Conservation (phyloP, 2,888 invertebrate genomes). For the Crepidodera aurea region DNA sequence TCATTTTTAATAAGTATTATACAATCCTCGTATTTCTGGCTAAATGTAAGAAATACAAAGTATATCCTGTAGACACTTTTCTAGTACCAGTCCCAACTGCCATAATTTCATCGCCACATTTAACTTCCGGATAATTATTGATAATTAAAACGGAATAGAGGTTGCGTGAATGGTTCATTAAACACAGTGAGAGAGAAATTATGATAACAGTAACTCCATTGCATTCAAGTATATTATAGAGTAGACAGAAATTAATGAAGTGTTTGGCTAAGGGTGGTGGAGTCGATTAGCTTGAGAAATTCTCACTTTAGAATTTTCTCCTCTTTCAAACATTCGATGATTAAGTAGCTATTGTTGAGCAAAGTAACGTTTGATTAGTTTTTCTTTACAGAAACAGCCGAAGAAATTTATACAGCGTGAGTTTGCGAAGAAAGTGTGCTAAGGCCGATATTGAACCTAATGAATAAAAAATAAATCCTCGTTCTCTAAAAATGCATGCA, state of each 20-base stretch:
- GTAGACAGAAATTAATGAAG: slow-evolving; percentile 26
- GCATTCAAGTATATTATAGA: slow-evolving; percentile 27
- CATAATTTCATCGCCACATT: slow-evolving; percentile 18
- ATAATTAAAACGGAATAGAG: slow-evolving; percentile 25
- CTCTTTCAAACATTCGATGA: slow-evolving; percentile 1
- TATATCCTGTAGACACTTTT: background rate
- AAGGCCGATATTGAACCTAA: too few relatives aligned
- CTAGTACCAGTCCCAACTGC: background rate
- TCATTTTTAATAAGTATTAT: too few relatives aligned
- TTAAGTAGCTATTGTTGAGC: background rate
- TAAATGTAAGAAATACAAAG: background rate
- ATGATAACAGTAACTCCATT: slow-evolving; percentile 27
- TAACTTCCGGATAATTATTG: slow-evolving; percentile 25
- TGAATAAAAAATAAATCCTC: too few relatives aligned
- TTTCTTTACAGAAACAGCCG: background rate
- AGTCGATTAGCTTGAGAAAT: slow-evolving; percentile 21
- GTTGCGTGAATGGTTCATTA: slow-evolving; percentile 24
- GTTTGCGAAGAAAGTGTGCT: too few relatives aligned
- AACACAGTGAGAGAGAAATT: slow-evolving; percentile 25
- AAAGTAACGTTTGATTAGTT: slow-evolving; percentile 8
- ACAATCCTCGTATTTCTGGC: background rate
- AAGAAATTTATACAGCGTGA: too few relatives aligned
- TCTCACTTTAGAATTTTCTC: slow-evolving; percentile 9
- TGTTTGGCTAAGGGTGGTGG: slow-evolving; percentile 19
- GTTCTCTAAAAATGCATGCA: too few relatives aligned